Percentiles rank a stretch among this genome's conserved stretches.
These are phyloP conservation scores for Prosopocoilus inquinatus DNA, from an alignment of 2,888 invertebrate species.

Conservation along the genomic window DNA sequence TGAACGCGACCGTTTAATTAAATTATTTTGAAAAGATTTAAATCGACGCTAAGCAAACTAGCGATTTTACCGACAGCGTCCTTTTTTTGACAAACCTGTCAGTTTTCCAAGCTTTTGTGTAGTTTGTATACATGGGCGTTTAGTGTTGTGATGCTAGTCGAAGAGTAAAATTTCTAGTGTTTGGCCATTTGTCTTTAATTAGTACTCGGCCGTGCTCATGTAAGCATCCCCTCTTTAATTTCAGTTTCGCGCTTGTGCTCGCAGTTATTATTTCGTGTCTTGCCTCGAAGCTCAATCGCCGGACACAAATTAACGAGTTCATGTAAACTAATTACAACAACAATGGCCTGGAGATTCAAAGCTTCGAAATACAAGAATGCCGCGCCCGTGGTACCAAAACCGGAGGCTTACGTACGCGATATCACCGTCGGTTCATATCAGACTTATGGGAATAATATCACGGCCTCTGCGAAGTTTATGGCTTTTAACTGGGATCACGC, in stretches of 20 bases:
- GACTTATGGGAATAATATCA: conserved; percentile 93
- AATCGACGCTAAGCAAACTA: too few relatives aligned
- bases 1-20: too few relatives aligned
- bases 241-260: background rate
- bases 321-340: background rate
- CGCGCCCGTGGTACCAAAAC: conserved; percentile 91
- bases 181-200: background rate
- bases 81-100: background rate
- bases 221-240: background rate
- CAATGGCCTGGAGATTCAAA: conserved; percentile 94
- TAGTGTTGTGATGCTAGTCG: conserved; percentile 3
- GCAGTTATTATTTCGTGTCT: background rate
- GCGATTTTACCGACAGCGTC: too few relatives aligned
- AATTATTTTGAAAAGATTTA: too few relatives aligned
- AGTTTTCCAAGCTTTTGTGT: background rate
- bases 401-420: conserved; percentile 85
- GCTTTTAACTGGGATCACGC: conserved; percentile 94
- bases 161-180: background rate
- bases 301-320: background rate
- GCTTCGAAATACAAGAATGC: conserved; percentile 99
- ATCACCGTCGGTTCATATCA: conserved; percentile 90
- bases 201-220: background rate
- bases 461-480: conserved; percentile 90
- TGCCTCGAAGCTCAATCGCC: background rate
- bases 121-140: conserved; percentile 15